A percentile compares a stretch with the other conserved stretches of the same genome.
Conservation (phyloP, 2,797 vertebrate species). For the Gastrophryne carolinensis region DNA sequence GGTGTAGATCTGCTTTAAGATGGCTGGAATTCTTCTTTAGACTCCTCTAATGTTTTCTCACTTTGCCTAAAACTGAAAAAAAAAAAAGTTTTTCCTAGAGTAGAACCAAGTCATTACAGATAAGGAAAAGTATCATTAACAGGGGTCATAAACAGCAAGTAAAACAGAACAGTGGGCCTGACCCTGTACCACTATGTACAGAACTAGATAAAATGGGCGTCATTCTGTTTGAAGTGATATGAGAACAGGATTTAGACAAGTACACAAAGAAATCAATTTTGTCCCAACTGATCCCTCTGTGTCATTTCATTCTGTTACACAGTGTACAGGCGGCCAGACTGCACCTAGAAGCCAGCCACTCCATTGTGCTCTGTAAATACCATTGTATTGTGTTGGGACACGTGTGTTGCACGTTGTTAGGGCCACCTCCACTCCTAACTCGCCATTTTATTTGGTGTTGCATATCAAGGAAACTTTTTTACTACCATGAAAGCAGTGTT, state of each 20-base stretch:
- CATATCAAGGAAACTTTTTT: slow-evolving; percentile 9
- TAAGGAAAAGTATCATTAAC: too few species aligned
- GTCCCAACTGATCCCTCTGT: background rate
- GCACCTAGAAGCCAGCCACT: background rate
- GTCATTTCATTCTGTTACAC: background rate
- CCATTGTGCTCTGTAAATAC: background rate
- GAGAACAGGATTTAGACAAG: background rate
- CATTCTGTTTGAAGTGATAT: background rate
- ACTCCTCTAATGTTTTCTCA: too few species aligned
- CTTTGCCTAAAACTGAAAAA: too few species aligned
- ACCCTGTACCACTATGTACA: background rate
- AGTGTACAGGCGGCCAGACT: background rate
- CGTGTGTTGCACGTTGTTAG: background rate
- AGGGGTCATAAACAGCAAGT: too few species aligned
- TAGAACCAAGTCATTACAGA: too few species aligned
- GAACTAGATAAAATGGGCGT: background rate
- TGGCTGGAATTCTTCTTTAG: too few species aligned
- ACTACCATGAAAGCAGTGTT: background rate
- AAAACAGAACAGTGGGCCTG: background rate
- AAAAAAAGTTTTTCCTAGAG: too few species aligned
- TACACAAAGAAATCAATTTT: background rate
- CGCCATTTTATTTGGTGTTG: slow-evolving; percentile 14
- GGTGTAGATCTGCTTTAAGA: too few species aligned
- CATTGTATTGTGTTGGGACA: slow-evolving; percentile 2
- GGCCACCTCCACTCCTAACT: background rate